Evolutionary conservation across 64 coral and sea anemone species (phyloP).

Genomic region (Acropora yongei): DNA sequence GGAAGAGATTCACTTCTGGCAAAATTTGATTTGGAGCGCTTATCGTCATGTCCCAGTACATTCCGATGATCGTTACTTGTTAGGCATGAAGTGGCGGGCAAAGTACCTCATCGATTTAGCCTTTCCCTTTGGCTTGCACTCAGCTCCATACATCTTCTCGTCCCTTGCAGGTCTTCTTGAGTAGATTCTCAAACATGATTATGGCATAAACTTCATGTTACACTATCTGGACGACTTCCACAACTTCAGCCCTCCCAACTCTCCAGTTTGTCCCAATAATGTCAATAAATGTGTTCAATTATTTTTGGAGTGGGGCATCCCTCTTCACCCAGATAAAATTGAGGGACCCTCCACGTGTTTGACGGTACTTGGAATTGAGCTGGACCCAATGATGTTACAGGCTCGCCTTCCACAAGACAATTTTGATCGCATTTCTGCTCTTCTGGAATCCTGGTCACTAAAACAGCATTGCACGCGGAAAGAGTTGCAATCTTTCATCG

Average conservation of each 20-base stretch:
- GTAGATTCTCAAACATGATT: no score
- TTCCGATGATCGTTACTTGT: not conserved
- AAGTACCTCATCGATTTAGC: not conserved
- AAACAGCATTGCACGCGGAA: not conserved
- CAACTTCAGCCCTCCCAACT: not conserved
- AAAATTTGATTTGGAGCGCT: not conserved
- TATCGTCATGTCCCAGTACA: not conserved
- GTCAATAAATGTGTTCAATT: not conserved
- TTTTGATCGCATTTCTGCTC: not conserved
- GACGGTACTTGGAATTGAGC: not conserved
- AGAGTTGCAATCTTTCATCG: no score
- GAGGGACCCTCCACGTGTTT: slow-evolving; percentile 13
- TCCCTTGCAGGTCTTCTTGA: not conserved
- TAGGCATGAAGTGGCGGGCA: slow-evolving; percentile 13
- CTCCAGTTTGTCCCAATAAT: not conserved
- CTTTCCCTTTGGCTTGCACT: not conserved
- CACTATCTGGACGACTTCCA: slow-evolving; percentile 8
- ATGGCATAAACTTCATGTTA: not conserved
- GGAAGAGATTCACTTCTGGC: not conserved
- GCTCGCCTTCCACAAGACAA: not conserved
- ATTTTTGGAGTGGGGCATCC: not conserved
- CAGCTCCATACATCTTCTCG: not conserved
- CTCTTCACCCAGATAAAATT: not conserved
- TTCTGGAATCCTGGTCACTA: not conserved
- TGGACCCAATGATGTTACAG: not conserved